Evolutionary conservation across 2,797 vertebrate genomes (phyloP), one percentile per base, ranked within the genome.

Genomic region (Tenualosa thibaudeaui): DNA sequence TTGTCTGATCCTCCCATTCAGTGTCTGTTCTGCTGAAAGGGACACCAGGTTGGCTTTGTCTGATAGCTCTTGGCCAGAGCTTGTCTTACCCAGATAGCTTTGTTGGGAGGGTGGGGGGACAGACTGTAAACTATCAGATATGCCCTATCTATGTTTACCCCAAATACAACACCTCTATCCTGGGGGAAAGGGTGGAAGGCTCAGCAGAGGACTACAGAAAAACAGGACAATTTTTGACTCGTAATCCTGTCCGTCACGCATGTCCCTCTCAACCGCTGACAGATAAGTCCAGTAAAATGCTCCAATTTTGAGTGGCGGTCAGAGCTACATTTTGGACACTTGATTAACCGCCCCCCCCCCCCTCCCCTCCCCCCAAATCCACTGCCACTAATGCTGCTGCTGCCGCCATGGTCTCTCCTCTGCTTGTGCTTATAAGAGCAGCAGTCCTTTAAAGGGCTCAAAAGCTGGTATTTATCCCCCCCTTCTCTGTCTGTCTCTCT

Each of bases 161-260:
- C 86, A 86, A 82, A 89, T 85, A 88, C 85, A 88, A 88, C 85
- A 88, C 82, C 51, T 89, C 26, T 83, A 85, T 89, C 86, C 82
- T 19, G 83, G 90, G 88, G 3, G 81, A 75, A 53, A 86, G 86
- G 88, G 89, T 85, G 90, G 90, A 86, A 56, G 87, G 86, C 88
- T 89, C 87, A 89, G 88, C 58, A 15, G 53, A 82, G 81, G 85
- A 60, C 82, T 84, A 51, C 50, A 86, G 87, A 84, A 90, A 90
- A 89, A 88, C n/a, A 83, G 85, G 81, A 86, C 88, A 84, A 82
- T 89, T 86, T 89, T 84, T 82, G 82, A 84, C 86, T 87, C 51
- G 49, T 93, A 95, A 94, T 92, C 90, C 91, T 87, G 91, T 94
- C 93, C 90, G 93, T 87, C 58, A 88, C 43, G 88, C 88, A 53